Conservation (phyloP, 2,888 invertebrate species). For the Malthinus seriepunctatus region DNA sequence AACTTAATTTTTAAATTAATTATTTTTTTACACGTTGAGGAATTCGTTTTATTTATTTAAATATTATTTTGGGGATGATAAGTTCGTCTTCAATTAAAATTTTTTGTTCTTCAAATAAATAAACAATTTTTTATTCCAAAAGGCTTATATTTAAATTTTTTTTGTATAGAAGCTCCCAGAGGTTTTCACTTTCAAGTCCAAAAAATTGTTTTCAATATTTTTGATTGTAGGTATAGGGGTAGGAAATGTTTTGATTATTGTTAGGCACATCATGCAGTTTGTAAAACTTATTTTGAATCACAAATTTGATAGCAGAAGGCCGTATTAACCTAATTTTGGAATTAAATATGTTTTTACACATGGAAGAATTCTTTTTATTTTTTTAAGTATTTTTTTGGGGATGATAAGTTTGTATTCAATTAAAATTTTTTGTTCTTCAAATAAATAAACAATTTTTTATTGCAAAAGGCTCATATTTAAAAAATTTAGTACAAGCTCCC, state of each 20-base stretch:
- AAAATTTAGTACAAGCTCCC: background rate
- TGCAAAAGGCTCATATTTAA: background rate
- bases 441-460: background rate
- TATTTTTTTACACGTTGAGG: no score
- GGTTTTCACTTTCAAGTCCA: background rate
- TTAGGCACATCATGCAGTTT: background rate
- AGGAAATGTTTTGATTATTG: background rate
- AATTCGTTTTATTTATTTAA: no score
- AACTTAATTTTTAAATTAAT: no score
- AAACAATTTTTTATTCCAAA: background rate
- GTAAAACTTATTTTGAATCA: background rate
- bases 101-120: no score
- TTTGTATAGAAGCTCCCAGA: background rate
- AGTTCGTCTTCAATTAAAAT: no score
- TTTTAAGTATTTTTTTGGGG: no score
- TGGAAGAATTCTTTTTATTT: no score
- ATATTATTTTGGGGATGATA: no score
- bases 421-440: background rate
- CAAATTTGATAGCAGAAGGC: no score
- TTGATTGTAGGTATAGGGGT: background rate
- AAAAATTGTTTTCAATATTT: background rate
- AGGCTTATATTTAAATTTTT: background rate
- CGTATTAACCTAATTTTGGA: no score
- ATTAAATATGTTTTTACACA: no score
- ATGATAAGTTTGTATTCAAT: no score